phyloP scores from a whole-genome alignment of 2,888 invertebrate genomes.

The Phytoseiulus persimilis region DNA sequence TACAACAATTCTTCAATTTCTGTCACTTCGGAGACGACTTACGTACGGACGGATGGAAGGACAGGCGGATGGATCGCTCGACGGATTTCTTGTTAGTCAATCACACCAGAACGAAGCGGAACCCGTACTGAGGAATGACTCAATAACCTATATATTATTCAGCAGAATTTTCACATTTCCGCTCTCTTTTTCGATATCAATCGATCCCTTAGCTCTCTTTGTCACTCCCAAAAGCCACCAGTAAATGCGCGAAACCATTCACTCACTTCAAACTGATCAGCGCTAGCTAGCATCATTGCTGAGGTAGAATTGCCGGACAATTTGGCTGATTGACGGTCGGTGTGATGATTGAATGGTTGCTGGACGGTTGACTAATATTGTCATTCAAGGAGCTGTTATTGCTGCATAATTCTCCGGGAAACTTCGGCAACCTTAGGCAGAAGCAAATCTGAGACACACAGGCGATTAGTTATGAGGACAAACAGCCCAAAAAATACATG shows the following conservation, averaged over 20 bases:
- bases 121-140: not conserved
- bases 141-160: not conserved
- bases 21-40: not conserved
- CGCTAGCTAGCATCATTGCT: not conserved
- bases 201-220: not conserved
- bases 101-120: not conserved
- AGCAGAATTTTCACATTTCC: not conserved
- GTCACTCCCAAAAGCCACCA: not conserved
- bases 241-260: not conserved
- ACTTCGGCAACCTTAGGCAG: not conserved
- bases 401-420: not conserved
- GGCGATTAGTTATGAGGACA: not conserved
- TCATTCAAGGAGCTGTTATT: not conserved
- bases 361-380: not conserved
- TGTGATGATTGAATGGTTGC: not conserved
- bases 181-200: not conserved
- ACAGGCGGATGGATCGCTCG: not conserved
- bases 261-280: not conserved
- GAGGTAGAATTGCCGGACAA: not conserved
- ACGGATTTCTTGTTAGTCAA: slow-evolving; percentile 5
- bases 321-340: not conserved
- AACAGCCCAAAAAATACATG: not conserved
- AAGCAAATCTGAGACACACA: not conserved
- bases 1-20: not conserved
- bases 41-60: not conserved